phyloP scores from a whole-genome alignment of 2,797 vertebrate species.

The Allobates femoralis region DNA sequence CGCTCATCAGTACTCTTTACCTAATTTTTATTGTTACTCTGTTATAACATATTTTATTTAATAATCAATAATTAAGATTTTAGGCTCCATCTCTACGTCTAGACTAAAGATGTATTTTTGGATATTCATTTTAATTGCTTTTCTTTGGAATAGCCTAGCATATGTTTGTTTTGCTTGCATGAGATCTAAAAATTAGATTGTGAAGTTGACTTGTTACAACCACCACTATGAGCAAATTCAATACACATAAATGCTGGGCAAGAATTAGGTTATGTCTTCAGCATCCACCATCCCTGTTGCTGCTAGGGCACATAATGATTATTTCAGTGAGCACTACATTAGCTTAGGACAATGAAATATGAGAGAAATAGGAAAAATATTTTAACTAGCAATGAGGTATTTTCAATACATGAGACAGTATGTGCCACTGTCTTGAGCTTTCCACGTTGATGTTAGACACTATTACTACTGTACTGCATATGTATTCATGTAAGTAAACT shows the following conservation, averaged over 20 bases:
- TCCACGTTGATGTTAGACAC: constrained; percentile 37
- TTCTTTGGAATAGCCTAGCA: too few relatives aligned
- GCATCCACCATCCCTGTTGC: neutral
- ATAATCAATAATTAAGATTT: too few relatives aligned
- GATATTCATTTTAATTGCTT: too few relatives aligned
- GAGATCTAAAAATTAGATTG: too few relatives aligned
- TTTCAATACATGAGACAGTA: constrained; percentile 43
- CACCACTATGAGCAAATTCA: neutral
- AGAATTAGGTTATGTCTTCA: neutral
- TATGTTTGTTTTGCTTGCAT: too few relatives aligned
- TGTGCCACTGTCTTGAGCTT: constrained; percentile 27
- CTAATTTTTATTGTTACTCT: too few relatives aligned
- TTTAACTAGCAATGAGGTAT: constrained; percentile 16
- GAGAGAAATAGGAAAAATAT: constrained; percentile 9
- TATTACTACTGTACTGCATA: constrained; percentile 15
- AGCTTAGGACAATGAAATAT: constrained; percentile 20
- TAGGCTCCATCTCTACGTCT: too few relatives aligned
- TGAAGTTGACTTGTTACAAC: neutral
- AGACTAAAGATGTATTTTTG: too few relatives aligned
- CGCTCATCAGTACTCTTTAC: too few relatives aligned
- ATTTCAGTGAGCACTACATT: neutral
- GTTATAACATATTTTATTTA: too few relatives aligned
- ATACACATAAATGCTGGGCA: neutral
- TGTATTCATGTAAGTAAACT: constrained; percentile 47
- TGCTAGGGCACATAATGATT: neutral